Percentiles rank a stretch among this genome's conserved stretches.
Evolutionary conservation across 1,140 invertebrate genomes (phyloP).

Genomic region (Melanaphis sacchari): DNA sequence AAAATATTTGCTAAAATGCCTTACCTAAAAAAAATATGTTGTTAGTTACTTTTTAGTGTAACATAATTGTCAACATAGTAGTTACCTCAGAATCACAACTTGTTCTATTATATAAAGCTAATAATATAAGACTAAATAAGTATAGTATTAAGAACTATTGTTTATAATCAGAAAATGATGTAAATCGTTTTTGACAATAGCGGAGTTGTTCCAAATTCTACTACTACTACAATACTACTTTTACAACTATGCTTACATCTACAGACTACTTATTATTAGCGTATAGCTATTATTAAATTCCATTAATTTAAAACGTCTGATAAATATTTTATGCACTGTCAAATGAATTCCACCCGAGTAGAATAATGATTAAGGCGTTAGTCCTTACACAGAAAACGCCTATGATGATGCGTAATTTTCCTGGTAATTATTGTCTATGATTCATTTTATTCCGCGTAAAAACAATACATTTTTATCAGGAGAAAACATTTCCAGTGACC

Average conservation of each 20-base stretch:
- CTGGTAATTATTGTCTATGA: background rate
- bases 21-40: background rate
- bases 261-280: too few species aligned
- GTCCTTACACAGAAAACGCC: background rate
- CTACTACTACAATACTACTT: background rate
- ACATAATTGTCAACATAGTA: background rate
- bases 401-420: background rate
- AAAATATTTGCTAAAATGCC: background rate
- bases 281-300: constrained; percentile 20
- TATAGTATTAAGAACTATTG: background rate
- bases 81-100: background rate
- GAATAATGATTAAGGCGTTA: background rate
- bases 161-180: background rate
- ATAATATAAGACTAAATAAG: background rate
- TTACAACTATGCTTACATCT: too few species aligned
- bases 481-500: background rate
- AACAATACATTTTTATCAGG: background rate
- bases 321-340: background rate
- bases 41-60: background rate
- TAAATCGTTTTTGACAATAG: background rate
- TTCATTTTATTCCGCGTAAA: background rate
- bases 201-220: background rate
- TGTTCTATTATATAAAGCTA: background rate
- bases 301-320: constrained; percentile 6
- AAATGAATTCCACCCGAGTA: background rate